A percentile compares a stretch with the other conserved stretches of the same genome.
Conservation (phyloP, 2,113 vertebrate species). For the Stegostoma tigrinum region DNA sequence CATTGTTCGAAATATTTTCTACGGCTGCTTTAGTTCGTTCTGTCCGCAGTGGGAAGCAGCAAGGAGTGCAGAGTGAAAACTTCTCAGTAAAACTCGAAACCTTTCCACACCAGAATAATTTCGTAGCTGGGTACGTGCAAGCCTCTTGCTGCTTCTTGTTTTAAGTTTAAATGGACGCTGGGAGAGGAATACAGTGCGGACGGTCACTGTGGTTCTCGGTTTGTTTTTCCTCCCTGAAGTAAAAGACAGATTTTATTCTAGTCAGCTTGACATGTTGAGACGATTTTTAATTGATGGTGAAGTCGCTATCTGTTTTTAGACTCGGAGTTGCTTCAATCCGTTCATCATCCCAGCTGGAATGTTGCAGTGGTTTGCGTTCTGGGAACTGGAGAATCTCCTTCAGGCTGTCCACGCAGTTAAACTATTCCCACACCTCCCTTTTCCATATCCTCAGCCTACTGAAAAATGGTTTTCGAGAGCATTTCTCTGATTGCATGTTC, state of each 20-base stretch:
- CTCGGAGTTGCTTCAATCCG: neutral
- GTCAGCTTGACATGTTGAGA: constrained; percentile 45
- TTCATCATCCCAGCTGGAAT: neutral
- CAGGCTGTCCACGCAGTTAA: neutral
- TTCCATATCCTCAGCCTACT: neutral
- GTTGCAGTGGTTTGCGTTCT: neutral
- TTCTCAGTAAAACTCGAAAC: neutral
- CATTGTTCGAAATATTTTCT: neutral
- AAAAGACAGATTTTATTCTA: constrained; percentile 51
- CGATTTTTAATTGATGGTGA: constrained; percentile 19
- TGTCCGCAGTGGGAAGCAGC: neutral
- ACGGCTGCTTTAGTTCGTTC: neutral
- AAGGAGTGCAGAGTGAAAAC: neutral
- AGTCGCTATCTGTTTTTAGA: constrained; percentile 42
- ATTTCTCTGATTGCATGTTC: neutral
- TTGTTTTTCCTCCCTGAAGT: constrained; percentile 41
- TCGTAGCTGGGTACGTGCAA: neutral
- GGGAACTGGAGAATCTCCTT: neutral
- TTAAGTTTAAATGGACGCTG: neutral
- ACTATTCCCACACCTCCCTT: neutral
- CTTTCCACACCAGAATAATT: neutral
- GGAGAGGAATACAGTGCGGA: no score
- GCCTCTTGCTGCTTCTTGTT: neutral
- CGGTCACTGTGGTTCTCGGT: no score
- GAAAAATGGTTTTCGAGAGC: neutral